Conservation (phyloP, 2,797 vertebrate genomes). For the Gymnodraco acuticeps region DNA sequence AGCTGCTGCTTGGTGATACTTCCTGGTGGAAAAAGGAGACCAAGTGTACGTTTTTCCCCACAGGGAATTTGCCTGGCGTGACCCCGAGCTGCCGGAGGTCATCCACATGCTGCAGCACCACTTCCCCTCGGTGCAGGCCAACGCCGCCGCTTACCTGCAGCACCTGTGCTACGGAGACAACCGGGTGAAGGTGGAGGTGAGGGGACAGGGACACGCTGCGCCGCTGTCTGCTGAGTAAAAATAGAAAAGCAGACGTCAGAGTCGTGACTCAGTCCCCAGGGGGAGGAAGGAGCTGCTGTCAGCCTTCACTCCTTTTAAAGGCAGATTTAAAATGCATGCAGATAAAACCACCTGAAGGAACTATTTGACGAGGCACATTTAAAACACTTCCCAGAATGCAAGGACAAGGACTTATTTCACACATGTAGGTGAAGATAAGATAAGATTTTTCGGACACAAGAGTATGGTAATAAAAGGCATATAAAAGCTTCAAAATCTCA, state of each 20-base stretch:
- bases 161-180: conserved; percentile 98
- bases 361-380: background rate
- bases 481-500: no score
- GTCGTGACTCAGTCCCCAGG: conserved; percentile 35
- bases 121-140: conserved; percentile 98
- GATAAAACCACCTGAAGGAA: background rate
- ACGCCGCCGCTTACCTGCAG: conserved; percentile 96
- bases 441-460: no score
- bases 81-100: conserved; percentile 95
- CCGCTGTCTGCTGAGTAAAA: conserved; percentile 37
- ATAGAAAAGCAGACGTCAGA: conserved; percentile 38
- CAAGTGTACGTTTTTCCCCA: background rate
- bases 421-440: no score
- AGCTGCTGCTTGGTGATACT: background rate
- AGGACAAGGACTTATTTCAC: background rate
- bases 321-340: background rate
- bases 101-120: conserved; percentile 99
- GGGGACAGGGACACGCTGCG: conserved; percentile 18
- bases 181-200: conserved; percentile 94
- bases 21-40: background rate
- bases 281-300: conserved; percentile 8
- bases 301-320: background rate
- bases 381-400: background rate
- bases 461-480: no score
- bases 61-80: conserved; percentile 98